A percentile compares a stretch with the other conserved stretches of the same genome.
These are phyloP conservation scores for Craseonycteris thonglongyai DNA, from an alignment of 2,113 vertebrate genomes.

Conservation along the genomic window DNA sequence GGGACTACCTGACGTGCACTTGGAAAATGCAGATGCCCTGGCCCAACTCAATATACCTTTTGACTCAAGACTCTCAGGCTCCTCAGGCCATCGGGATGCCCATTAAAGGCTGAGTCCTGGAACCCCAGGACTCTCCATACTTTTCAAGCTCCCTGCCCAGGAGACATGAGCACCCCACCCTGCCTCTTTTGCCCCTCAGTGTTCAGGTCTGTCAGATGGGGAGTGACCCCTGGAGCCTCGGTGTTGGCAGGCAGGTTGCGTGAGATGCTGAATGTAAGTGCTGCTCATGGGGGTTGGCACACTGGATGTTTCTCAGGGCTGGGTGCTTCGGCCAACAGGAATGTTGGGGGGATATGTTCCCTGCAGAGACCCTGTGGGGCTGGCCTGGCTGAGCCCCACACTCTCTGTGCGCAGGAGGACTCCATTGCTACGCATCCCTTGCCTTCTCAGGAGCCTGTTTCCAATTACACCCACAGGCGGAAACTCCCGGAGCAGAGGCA, in stretches of 20 bases:
- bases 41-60: not conserved
- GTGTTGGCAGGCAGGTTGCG: not conserved
- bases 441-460: slow-evolving; percentile 21
- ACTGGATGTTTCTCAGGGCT: not conserved
- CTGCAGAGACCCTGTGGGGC: not conserved
- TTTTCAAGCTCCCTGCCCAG: not conserved
- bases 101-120: not conserved
- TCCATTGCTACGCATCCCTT: not conserved
- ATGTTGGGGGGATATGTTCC: not conserved
- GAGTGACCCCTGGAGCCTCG: not conserved
- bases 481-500: not conserved
- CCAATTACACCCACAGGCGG: slow-evolving; percentile 49
- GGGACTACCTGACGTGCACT: not conserved
- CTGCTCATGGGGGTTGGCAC: not conserved
- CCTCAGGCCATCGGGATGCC: not conserved
- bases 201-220: not conserved
- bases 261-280: not conserved
- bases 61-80: not conserved
- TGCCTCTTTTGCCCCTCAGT: not conserved
- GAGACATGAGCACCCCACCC: not conserved
- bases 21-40: not conserved
- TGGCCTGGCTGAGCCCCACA: not conserved
- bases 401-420: not conserved
- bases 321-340: not conserved
- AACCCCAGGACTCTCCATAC: not conserved